Conservation (phyloP, 2,797 vertebrate species). For the Todus mexicanus region DNA sequence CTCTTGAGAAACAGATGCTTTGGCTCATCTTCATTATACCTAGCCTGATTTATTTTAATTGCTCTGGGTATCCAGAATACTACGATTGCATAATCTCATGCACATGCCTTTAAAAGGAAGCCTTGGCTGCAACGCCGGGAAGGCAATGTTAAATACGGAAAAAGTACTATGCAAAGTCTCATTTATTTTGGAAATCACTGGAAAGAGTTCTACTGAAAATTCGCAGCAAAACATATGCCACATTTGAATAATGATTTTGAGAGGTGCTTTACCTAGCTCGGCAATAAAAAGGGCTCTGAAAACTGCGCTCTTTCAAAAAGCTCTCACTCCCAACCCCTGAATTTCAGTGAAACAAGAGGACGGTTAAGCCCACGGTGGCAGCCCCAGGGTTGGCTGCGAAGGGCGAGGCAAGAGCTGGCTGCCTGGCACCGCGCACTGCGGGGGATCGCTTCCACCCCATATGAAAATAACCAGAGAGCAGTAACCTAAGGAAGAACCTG, state of each 20-base stretch:
- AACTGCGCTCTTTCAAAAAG: not conserved
- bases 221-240: constrained; percentile 41
- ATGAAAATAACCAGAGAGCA: not conserved
- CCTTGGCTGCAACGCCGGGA: constrained; percentile 39
- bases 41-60: constrained; percentile 71
- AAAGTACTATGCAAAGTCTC: constrained; percentile 46
- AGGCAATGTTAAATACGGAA: constrained; percentile 49
- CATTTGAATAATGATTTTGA: constrained; percentile 32
- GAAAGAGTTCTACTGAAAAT: constrained; percentile 40
- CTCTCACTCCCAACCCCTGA: not conserved
- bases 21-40: constrained; percentile 68
- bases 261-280: constrained; percentile 38
- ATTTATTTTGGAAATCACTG: constrained; percentile 63
- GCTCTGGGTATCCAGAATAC: constrained; percentile 55
- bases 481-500: not conserved
- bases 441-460: fast-evolving
- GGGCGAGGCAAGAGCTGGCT: not conserved
- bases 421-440: fast-evolving
- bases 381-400: not conserved
- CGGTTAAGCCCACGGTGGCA: not conserved
- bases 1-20: constrained; percentile 67
- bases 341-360: not conserved
- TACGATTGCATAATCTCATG: constrained; percentile 57
- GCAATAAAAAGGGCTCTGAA: not conserved
- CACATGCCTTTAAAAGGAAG: constrained; percentile 67